Evolutionary conservation across 2,113 vertebrate genomes (phyloP).

Genomic region (Phaethornis superciliosus): DNA sequence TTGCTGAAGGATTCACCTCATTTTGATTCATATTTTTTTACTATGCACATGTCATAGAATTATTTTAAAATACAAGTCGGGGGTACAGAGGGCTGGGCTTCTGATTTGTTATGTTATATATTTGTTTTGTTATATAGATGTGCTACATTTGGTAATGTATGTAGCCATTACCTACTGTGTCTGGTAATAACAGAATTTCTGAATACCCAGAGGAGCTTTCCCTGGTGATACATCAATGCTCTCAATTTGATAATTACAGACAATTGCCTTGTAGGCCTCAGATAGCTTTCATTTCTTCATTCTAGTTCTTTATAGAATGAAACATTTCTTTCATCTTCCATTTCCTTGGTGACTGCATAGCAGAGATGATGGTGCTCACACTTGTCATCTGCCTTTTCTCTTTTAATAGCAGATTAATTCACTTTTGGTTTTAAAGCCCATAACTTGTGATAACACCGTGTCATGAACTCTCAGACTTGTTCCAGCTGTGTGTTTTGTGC

Average conservation of each 20-base stretch:
- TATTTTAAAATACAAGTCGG: background rate
- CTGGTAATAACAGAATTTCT: background rate
- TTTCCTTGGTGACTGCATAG: background rate
- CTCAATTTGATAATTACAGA: background rate
- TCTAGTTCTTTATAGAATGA: background rate
- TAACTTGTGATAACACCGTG: background rate
- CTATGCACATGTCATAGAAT: background rate
- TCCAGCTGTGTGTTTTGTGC: background rate
- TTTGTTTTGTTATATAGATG: too few relatives aligned
- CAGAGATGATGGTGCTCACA: background rate
- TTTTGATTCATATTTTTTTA: background rate
- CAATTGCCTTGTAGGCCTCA: background rate
- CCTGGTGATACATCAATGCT: background rate
- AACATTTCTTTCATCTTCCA: background rate
- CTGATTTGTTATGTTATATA: background rate
- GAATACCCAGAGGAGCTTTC: background rate
- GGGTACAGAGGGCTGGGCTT: background rate
- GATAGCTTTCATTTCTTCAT: background rate
- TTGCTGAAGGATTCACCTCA: background rate
- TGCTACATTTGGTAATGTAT: background rate
- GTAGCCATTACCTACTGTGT: background rate
- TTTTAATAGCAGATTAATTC: background rate
- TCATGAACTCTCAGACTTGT: background rate
- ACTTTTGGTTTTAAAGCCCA: background rate
- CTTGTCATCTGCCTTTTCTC: background rate